Evolutionary conservation across 2,888 invertebrate species (phyloP).

Genomic region (Dugesia japonica): DNA sequence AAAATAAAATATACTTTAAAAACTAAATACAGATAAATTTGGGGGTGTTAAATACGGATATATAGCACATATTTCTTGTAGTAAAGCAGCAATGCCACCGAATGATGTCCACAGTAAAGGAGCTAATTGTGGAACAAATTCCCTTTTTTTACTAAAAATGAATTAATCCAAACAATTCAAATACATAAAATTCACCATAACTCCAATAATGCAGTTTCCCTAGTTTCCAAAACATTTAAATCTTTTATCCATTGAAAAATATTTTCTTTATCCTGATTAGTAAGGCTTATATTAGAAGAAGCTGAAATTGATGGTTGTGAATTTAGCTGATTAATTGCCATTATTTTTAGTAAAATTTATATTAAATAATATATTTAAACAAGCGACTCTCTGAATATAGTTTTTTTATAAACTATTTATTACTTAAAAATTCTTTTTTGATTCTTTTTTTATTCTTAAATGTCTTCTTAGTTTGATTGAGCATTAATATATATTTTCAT

Average conservation of each 20-base stretch:
- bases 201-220: conserved; percentile 34
- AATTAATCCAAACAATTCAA: background rate
- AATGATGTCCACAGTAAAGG: conserved; percentile 97
- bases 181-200: conserved; percentile 49
- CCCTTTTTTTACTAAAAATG: conserved; percentile 62
- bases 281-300: background rate
- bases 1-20: background rate
- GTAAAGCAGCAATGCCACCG: conserved; percentile 80
- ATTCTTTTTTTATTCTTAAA: no score
- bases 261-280: conserved; percentile 28
- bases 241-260: conserved; percentile 35
- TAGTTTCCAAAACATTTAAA: conserved; percentile 31
- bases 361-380: no score
- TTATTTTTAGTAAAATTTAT: background rate
- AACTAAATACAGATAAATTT: conserved; percentile 57
- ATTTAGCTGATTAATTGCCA: conserved; percentile 4
- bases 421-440: no score
- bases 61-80: conserved; percentile 84
- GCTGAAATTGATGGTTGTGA: background rate
- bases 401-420: no score
- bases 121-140: conserved; percentile 81
- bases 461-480: no score
- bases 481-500: no score
- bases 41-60: conserved; percentile 97
- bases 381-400: no score